A percentile compares a stretch with the other conserved stretches of the same genome.
These are phyloP conservation scores for Leptinotarsa lineolata DNA, from an alignment of 1,140 invertebrate genomes.

Conservation along the genomic window DNA sequence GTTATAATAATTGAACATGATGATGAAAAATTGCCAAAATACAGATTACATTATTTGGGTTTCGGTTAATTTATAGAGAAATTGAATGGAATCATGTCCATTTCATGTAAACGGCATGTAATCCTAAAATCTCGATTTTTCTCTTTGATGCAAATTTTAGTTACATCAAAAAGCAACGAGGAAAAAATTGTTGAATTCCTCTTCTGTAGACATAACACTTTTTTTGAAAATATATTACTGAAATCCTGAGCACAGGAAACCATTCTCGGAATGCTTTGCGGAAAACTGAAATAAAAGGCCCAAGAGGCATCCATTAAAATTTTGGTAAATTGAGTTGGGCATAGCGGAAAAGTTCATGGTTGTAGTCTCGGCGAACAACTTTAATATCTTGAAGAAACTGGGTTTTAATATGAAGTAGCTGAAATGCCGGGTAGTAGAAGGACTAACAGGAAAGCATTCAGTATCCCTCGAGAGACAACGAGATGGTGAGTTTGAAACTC, in stretches of 20 bases:
- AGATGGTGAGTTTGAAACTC: constrained; percentile 16
- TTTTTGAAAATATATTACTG: not conserved
- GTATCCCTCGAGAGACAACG: constrained; percentile 12
- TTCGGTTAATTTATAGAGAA: too few relatives aligned
- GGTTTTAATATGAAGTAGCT: not conserved
- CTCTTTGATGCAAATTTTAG: not conserved
- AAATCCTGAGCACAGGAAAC: not conserved
- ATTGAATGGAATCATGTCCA: too few relatives aligned
- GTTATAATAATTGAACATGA: not conserved
- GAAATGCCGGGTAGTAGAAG: not conserved
- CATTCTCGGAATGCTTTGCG: not conserved
- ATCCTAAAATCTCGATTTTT: not conserved
- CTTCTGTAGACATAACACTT: not conserved
- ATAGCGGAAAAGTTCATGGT: not conserved
- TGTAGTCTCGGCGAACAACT: not conserved
- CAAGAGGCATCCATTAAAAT: constrained; percentile 2
- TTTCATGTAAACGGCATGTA: too few relatives aligned
- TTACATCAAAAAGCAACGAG: not conserved
- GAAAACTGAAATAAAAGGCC: constrained; percentile 1
- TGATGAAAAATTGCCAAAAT: not conserved
- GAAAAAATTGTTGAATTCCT: not conserved
- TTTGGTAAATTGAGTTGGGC: not conserved
- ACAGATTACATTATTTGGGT: too few relatives aligned
- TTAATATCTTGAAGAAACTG: not conserved
- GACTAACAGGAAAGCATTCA: not conserved